These are phyloP conservation scores for Notarius lentiginosus DNA, from an alignment of 2,113 vertebrate species.

Conservation along the genomic window DNA sequence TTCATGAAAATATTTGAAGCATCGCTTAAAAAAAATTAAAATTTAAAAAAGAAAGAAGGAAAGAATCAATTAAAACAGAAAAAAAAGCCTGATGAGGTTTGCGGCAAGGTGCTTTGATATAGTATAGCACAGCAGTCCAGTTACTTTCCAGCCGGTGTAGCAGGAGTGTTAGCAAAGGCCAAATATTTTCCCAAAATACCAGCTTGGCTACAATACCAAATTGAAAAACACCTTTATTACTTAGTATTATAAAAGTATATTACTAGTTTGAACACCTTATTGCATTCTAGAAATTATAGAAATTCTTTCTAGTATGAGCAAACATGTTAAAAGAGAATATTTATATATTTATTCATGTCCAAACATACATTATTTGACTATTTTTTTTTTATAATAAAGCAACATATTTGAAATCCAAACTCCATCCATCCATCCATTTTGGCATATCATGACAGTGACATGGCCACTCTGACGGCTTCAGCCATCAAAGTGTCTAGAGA, in stretches of 20 bases:
- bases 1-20: too few relatives aligned
- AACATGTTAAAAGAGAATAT: neutral
- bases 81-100: too few relatives aligned
- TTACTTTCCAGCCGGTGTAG: too few relatives aligned
- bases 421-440: too few relatives aligned
- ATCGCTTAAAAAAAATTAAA: too few relatives aligned
- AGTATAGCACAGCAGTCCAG: neutral
- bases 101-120: neutral
- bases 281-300: neutral
- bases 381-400: neutral
- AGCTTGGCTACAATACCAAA: neutral
- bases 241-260: neutral
- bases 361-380: neutral
- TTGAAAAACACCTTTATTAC: neutral
- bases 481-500: too few relatives aligned
- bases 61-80: too few relatives aligned
- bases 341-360: neutral
- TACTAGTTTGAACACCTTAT: neutral
- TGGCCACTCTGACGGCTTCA: too few relatives aligned
- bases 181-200: neutral
- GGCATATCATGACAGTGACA: too few relatives aligned
- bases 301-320: neutral
- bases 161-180: too few relatives aligned
- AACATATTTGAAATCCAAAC: neutral
- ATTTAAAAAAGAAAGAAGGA: too few relatives aligned